phyloP scores from a whole-genome alignment of 1,140 invertebrate species.

The Drosophila bocki region DNA sequence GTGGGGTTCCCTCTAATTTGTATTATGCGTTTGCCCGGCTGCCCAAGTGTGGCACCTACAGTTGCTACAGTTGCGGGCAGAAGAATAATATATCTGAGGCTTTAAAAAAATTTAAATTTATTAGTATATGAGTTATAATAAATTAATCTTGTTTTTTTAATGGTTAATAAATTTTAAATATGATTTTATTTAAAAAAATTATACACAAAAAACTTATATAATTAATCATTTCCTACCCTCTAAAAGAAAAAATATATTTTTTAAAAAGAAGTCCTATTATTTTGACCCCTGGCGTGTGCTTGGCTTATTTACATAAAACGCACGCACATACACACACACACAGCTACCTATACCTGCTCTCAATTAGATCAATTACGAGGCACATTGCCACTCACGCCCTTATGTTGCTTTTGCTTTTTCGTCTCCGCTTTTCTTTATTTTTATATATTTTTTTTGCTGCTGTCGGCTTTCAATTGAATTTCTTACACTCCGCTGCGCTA shows the following conservation, averaged over 20 bases:
- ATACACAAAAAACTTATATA: no score
- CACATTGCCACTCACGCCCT: conserved; percentile 73
- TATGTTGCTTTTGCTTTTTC: conserved; percentile 42
- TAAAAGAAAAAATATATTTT: no score
- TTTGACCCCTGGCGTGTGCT: not conserved
- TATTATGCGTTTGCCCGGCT: conserved; percentile 39
- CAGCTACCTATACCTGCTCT: conserved; percentile 57
- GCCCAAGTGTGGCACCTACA: conserved; percentile 23
- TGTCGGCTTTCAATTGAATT: conserved; percentile 26
- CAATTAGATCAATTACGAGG: conserved; percentile 77
- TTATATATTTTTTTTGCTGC: conserved; percentile 2
- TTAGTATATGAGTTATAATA: no score
- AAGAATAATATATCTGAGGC: not conserved
- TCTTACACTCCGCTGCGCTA: conserved; percentile 41
- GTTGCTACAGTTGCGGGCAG: not conserved
- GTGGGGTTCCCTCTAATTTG: conserved; percentile 38
- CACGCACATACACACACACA: conserved; percentile 9
- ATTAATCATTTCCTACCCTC: no score
- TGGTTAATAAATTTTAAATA: no score
- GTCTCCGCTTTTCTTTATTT: conserved; percentile 32
- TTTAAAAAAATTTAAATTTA: not conserved
- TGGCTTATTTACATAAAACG: conserved; percentile 35
- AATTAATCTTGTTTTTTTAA: no score
- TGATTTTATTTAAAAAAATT: no score
- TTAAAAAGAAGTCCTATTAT: not conserved